Conservation (phyloP, 2,113 vertebrate genomes). For the human (Homo sapiens) region GRCh38 chr1:60567001-60567500, state of each 20-base stretch:
- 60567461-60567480: neutral
- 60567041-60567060: neutral
- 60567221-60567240: neutral
- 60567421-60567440: neutral
- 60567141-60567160: neutral
- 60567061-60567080: neutral
- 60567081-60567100: neutral
- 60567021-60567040: neutral
- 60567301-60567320: neutral
- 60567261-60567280: neutral
- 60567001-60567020: conserved; percentile 38
- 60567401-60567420: neutral
- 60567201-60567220: neutral
- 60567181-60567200: neutral
- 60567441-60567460: neutral
- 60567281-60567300: neutral
- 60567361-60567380: neutral
- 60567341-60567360: neutral
- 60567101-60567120: neutral
- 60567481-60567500: neutral
- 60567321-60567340: neutral
- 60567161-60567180: neutral
- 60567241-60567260: neutral
- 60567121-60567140: neutral
- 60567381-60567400: neutral